Base-by-base conservation (phyloP, 2,797 vertebrate species). In the Ammospiza maritima region DNA sequence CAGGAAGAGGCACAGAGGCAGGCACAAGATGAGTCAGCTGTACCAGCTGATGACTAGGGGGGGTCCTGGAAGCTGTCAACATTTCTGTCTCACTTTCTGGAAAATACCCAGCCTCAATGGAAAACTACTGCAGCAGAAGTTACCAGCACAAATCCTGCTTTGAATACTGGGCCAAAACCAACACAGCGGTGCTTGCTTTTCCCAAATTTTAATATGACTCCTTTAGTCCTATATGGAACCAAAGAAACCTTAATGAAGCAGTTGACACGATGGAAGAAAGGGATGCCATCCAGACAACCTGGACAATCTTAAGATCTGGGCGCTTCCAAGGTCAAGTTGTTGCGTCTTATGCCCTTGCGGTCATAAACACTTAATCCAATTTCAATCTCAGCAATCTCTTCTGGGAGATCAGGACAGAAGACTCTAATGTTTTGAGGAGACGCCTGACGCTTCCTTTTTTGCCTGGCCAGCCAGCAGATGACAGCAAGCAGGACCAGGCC, bases 101-200 rank as follows among this genome's bases (percentile, higher is more conserved):
- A 97, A 97, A 96, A 91, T 90, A 95, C 89, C 81, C 85, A 87
- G 64, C 44, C 48, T 90, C 2, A 2, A 19, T 92, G 95, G 96
- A 97, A 96, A 95, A 94, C 89, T 96, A 94, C 96, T 90, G 77
- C 90, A 94, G 81, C 51, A 79, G 71, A 73, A 85, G 47, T 54
- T 53, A 70, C 78, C 65, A 51, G 29, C 0, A 0, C 78, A 83
- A 78, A 67, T 88, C 85, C 89, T 90, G 70, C 66, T 86, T 81
- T 34, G 0, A 76, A 66, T 26, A 78, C 13, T 3, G 10, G n/a
- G 85, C 93, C 93, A 94, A 96, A 94, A 88, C 11, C 70, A 88
- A 91, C 89, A 95, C 18, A 90, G 36, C 45, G 89, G 40, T 3
- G 27, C 44, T 72, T 44, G 42, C 50, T 80, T 25, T 25, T 93